These are phyloP conservation scores for Lasiurus cinereus DNA, from an alignment of 2,113 vertebrate genomes.

Conservation along the genomic window DNA sequence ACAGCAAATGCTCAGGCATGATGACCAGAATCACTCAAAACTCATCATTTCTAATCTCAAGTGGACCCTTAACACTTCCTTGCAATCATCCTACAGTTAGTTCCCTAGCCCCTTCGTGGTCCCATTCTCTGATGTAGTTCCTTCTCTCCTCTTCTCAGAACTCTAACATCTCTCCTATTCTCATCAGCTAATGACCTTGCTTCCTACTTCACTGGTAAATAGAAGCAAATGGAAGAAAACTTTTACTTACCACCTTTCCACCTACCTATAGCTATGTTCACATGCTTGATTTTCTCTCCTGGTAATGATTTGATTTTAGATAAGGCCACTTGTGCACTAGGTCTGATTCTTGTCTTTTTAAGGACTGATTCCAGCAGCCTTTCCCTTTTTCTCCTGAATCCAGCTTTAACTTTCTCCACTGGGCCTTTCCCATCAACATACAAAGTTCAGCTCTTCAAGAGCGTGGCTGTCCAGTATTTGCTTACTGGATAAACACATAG, in stretches of 20 bases:
- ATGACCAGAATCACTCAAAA: slow-evolving; percentile 28
- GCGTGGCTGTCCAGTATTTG: too few species aligned
- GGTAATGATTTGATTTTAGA: background rate
- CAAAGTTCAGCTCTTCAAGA: background rate
- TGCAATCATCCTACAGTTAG: slow-evolving; percentile 11
- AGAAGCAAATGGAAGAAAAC: background rate
- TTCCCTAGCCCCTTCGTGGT: background rate
- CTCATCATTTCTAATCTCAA: slow-evolving; percentile 46
- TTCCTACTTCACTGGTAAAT: background rate
- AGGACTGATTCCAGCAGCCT: background rate
- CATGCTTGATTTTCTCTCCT: background rate
- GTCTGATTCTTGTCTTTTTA: background rate
- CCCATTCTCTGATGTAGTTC: background rate
- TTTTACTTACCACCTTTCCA: background rate
- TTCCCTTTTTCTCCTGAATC: background rate
- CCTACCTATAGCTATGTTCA: background rate
- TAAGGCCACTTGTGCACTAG: background rate
- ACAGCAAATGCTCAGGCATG: background rate
- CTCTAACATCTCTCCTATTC: background rate
- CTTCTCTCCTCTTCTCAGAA: background rate
- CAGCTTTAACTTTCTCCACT: background rate
- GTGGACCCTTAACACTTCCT: slow-evolving; percentile 44
- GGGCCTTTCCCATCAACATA: background rate
- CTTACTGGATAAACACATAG: too few species aligned
- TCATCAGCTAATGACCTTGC: background rate